Base-by-base conservation (phyloP, 2,797 vertebrate genomes). In the Sternarchorhynchus goeldii region DNA sequence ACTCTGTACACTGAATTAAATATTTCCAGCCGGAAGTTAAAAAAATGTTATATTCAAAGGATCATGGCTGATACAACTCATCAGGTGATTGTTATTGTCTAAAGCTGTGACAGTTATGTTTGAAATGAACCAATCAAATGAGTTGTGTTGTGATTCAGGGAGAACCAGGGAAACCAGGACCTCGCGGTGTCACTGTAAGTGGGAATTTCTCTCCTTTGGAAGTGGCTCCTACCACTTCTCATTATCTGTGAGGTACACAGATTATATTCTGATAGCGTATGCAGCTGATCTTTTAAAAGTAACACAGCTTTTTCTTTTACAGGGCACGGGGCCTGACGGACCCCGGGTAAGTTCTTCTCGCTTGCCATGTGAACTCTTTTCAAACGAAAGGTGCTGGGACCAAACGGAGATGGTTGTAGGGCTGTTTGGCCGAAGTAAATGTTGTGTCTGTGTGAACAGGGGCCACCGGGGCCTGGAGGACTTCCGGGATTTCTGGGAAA, bases 301-400 rank as follows among this genome's bases (percentile, higher is more conserved):
- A 55, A 60, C 75, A 4, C 67, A 2, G 45, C 21, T 90, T 21
- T 86, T 36, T 86, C 77, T 78, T 85, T 87, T 86, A 83, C 81
- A 99, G 98, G 97, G 97, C 78, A 93, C 95, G 81, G 97, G 96
- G 5, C 90, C 93, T 81, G 94, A 96, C 87, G 98, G 97, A 88
- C 87, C 93, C 53, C 88, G 90, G 73, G 98, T 98, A 92, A 94
- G 96, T 96, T 81, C 21, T 53, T 58, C 32, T 36, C 45, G 18
- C 39, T 58, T 72, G 14, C 39, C 55, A 4, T 50, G 0, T 17
- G 7, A 39, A 68, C 32, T n/a, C 20, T 50, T 18, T 6, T 70
- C 17, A 75, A 34, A 41, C 18, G n/a, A 2, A 56, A 31, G 32
- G 10, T 8, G 31, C 20, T 6, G 18, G 29, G 2, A n/a, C 12